A percentile compares a stretch with the other conserved stretches of the same genome.
Evolutionary conservation across 2,888 invertebrate species (phyloP).

Genomic region (Lobophora halterata): DNA sequence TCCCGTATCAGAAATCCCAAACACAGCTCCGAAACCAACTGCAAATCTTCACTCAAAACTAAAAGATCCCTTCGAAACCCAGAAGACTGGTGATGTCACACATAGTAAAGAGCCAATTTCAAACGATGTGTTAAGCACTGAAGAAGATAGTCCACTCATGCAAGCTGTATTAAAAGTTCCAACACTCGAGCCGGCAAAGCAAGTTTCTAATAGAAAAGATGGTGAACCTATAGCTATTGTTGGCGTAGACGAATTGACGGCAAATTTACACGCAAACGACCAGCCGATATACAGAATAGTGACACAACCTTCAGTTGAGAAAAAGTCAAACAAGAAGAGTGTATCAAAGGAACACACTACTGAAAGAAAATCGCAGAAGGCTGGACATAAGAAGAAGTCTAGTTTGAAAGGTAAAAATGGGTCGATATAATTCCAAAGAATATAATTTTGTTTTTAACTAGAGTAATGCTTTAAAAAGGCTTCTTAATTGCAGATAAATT

Average conservation of each 20-base stretch:
- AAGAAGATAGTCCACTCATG: slow-evolving; percentile 68
- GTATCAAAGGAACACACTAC: slow-evolving; percentile 51
- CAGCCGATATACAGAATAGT: slow-evolving; percentile 74
- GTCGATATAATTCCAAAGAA: too few species aligned
- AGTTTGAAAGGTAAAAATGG: slow-evolving; percentile 64
- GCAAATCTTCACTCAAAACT: slow-evolving; percentile 30
- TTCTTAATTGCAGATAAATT: slow-evolving; percentile 75
- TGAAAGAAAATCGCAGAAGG: slow-evolving; percentile 57
- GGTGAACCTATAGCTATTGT: slow-evolving; percentile 66
- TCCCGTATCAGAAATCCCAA: slow-evolving; percentile 37
- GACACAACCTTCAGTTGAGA: slow-evolving; percentile 67
- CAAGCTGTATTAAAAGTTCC: slow-evolving; percentile 70
- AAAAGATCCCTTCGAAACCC: slow-evolving; percentile 28
- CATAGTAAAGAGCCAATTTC: slow-evolving; percentile 60
- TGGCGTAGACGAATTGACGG: slow-evolving; percentile 67
- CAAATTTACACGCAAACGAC: slow-evolving; percentile 71
- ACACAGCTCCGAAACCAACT: slow-evolving; percentile 47
- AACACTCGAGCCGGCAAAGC: slow-evolving; percentile 58
- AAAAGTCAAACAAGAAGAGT: slow-evolving; percentile 65
- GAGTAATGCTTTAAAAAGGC: not conserved
- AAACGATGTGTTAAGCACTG: slow-evolving; percentile 63
- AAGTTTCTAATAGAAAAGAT: slow-evolving; percentile 63
- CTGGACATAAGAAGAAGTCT: slow-evolving; percentile 70
- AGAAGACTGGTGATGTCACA: slow-evolving; percentile 46
- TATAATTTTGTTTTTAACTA: too few species aligned